Evolutionary conservation across 2,797 vertebrate genomes (phyloP), one percentile per base, ranked within the genome.

Genomic region (Gymnoscopelus microlampas): DNA sequence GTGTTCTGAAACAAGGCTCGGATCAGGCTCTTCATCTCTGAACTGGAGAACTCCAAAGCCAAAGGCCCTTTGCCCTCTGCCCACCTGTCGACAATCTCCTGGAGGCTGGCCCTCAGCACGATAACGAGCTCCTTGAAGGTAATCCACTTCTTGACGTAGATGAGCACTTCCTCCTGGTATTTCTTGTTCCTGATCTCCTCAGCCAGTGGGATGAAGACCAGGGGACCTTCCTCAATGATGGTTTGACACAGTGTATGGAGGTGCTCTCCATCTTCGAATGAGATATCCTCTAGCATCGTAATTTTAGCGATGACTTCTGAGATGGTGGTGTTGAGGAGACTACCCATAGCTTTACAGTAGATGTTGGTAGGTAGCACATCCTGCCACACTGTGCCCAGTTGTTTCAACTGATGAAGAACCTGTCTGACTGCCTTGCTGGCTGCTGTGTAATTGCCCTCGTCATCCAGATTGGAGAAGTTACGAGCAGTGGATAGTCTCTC

Each of bases 1-100:
- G 98, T 99, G 86, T 99, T 99, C 93, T 98, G 97, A 85, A 99
- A 99, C 91, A 99, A 80, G 70, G 98, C 98, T 84, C 98, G 93
- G 74, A 99, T 96, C 79, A 99, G 92, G 51, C 93, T 96, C 94
- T 96, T 99, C 88, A 98, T 94, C 87, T 99, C 97, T 0, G 88
- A 93, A 15, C 95, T 90, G 2, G 95, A 95, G 82, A 99, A 99
- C 24, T 95, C 96, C 29, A 93, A 61, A 3, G 97, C 97, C 51
- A 99, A 87, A 1, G 97, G 96, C 4, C 98, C 98, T 87, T 99
- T 99, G 13, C 96, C 92, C 56, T 99, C 97, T 0, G 97, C 95
- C 98, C 98, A 99, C 86, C 98, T 99, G 73, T 98, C 96, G 2
- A 97, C 95, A 0, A 99, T 97, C 75, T 98, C 97, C 53, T 97